Evolutionary conservation across 2,797 vertebrate species (phyloP).

Genomic region (Cirrhinus mrigala): DNA sequence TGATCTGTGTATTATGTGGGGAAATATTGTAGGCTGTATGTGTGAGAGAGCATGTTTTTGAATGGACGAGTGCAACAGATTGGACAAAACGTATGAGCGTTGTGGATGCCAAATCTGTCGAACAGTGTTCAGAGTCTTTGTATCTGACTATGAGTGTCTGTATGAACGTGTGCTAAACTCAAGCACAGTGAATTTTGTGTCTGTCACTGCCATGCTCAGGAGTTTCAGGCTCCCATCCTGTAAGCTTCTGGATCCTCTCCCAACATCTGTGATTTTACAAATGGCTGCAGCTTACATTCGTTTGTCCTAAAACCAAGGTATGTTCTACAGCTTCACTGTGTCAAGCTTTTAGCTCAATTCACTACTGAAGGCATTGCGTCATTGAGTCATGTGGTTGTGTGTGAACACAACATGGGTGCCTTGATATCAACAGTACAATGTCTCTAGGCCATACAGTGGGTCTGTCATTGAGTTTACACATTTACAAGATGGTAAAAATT

Average conservation of each 20-base stretch:
- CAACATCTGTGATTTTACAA: slow-evolving; percentile 3
- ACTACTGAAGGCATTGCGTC: neutral
- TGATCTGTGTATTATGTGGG: slow-evolving; percentile 73
- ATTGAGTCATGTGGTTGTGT: slow-evolving; percentile 30
- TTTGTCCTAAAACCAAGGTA: slow-evolving; percentile 14
- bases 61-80: slow-evolving; percentile 5
- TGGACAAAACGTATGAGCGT: slow-evolving; percentile 19
- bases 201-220: slow-evolving; percentile 34
- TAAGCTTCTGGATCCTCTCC: slow-evolving; percentile 15
- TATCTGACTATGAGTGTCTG: slow-evolving; percentile 33
- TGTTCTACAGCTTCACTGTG: slow-evolving; percentile 15
- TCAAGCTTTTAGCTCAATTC: slow-evolving; percentile 18
- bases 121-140: slow-evolving; percentile 37
- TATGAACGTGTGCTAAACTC: neutral
- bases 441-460: slow-evolving; percentile 15
- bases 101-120: slow-evolving; percentile 11
- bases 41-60: slow-evolving; percentile 35
- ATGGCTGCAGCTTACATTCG: slow-evolving; percentile 6
- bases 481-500: slow-evolving; percentile 5
- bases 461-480: slow-evolving; percentile 26
- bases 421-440: slow-evolving; percentile 31
- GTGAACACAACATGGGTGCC: slow-evolving; percentile 30
- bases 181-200: slow-evolving; percentile 41
- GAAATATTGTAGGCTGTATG: slow-evolving; percentile 55
- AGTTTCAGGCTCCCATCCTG: slow-evolving; percentile 1